Base-by-base conservation (phyloP, 2,888 invertebrate species). In the Margaritifera margaritifera region DNA sequence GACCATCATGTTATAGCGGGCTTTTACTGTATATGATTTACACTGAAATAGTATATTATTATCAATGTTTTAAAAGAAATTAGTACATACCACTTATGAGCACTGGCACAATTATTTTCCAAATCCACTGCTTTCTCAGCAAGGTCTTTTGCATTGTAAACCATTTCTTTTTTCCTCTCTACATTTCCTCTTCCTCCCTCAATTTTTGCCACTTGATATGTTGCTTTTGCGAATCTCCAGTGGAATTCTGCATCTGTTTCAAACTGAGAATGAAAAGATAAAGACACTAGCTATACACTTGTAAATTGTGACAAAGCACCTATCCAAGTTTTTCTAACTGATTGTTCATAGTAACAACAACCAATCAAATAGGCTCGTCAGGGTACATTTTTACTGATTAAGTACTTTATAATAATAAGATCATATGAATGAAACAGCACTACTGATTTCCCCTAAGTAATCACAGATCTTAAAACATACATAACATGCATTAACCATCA, bases 41-140 rank as follows among this genome's bases (percentile, higher is more conserved):
- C 15, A 1, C 42, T 25, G 19, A 25, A 27, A 60, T 60, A 25
- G 60, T 27, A 60, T 25, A 60, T n/a, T 60, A 25, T n/a, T 31
- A 8, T 22, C 20, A 62, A 20, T n/a, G 19, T 25, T 54, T 31
- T 20, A 27, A 27, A 42, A 42, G 15, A 42, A 15, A 42, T 24
- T 11, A 2, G 20, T 20, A 62, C 64, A 55, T 80, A 91, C 94
- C 94, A 94, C 89, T 94, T 94, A 88, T 94, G 94, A 22, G 93
- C 92, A 81, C 93, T 92, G 0, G 92, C 90, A 80, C 92, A 90
- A 25, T 90, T 84, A 1, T 91, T 87, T 71, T 92, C 90, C 5
- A 92, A 71, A 61, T 91, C 85, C 31, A 94, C 84, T 25, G 93
- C 92, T 71, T 87, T 87, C 65, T 91, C 89, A 65, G 93, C 93